Percentiles rank a stretch among this genome's conserved stretches.
These are phyloP conservation scores for Rhopilema esculentum DNA, from an alignment of 30 jellyfish, hydroid and myxozoan species.

Conservation along the genomic window DNA sequence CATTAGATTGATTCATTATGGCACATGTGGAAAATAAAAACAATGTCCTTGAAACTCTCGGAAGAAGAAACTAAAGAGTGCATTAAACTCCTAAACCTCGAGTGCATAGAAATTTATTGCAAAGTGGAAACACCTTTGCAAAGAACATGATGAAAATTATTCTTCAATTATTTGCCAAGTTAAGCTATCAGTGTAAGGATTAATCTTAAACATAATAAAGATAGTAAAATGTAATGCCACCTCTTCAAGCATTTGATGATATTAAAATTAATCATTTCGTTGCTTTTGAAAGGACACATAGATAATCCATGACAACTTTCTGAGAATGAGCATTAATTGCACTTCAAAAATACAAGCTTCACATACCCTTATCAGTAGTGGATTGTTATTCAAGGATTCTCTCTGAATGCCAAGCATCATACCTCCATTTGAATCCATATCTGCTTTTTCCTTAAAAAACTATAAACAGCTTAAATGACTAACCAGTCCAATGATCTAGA, in stretches of 20 bases:
- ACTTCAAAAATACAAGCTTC: not conserved
- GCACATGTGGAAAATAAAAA: too few relatives aligned
- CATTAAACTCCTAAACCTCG: too few relatives aligned
- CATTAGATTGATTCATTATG: too few relatives aligned
- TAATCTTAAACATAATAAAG: not conserved
- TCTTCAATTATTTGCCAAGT: not conserved
- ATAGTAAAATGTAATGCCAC: not conserved
- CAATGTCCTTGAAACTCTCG: too few relatives aligned
- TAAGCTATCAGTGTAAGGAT: not conserved
- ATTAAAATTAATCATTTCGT: too few relatives aligned
- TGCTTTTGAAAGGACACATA: too few relatives aligned
- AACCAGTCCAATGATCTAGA: too few relatives aligned
- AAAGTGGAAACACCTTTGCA: not conserved
- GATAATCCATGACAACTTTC: too few relatives aligned
- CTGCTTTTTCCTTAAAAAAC: too few relatives aligned
- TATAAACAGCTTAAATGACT: not conserved
- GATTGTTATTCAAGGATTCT: conserved; percentile 60
- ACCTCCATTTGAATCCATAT: conserved; percentile 45
- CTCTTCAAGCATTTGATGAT: not conserved
- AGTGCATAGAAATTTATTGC: too few relatives aligned
- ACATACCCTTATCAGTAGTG: conserved; percentile 71
- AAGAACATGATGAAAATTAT: not conserved
- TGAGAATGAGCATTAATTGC: too few relatives aligned
- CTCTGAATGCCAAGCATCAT: conserved; percentile 60
- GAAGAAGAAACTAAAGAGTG: too few relatives aligned